These are phyloP conservation scores for Formica selysi DNA, from an alignment of 1,140 invertebrate genomes.

Conservation along the genomic window DNA sequence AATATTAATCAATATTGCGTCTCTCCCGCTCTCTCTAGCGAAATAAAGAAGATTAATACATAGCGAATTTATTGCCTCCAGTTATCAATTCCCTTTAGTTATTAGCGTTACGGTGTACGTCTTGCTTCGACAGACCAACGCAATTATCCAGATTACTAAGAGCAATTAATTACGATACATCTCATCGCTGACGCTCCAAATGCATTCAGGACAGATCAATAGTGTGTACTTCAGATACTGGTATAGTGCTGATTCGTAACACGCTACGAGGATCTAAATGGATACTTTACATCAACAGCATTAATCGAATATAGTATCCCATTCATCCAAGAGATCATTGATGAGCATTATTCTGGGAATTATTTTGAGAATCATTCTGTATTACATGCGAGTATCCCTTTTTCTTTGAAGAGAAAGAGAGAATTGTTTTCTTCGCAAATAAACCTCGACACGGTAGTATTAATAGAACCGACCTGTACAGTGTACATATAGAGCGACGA, in stretches of 20 bases:
- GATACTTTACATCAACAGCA: conserved; percentile 26
- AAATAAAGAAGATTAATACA: not conserved
- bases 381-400: not conserved
- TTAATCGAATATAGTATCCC: not conserved
- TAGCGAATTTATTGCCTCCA: conserved; percentile 13
- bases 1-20: not conserved
- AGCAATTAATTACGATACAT: conserved; percentile 65
- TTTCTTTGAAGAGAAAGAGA: not conserved
- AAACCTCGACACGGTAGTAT: conserved; percentile 1
- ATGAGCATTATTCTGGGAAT: not conserved
- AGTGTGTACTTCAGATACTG: conserved; percentile 10
- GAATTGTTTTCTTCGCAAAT: not conserved
- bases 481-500: not conserved
- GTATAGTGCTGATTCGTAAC: not conserved
- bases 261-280: not conserved
- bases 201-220: conserved; percentile 62
- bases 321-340: conserved; percentile 18
- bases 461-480: conserved; percentile 5
- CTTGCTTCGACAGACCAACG: conserved; percentile 9
- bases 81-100: conserved; percentile 48
- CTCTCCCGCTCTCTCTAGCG: too few relatives aligned
- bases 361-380: not conserved
- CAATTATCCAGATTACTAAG: conserved; percentile 66
- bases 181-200: conserved; percentile 38
- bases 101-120: not conserved